These are phyloP conservation scores for Pseudochirops cupreus DNA, from an alignment of 2,797 vertebrate species.

Conservation along the genomic window DNA sequence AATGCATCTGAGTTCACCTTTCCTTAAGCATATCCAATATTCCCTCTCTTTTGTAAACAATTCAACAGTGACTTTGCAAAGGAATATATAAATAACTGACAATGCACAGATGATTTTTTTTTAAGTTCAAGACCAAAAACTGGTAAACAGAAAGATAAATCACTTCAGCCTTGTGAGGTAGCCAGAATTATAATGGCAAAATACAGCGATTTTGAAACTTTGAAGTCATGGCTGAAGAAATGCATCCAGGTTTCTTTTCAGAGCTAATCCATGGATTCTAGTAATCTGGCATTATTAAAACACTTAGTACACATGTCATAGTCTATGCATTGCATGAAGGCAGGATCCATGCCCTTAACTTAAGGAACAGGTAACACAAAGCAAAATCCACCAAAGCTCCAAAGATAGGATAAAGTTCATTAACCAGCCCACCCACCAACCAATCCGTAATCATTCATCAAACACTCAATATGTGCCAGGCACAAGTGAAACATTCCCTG, in stretches of 20 bases:
- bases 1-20: slow-evolving; percentile 52
- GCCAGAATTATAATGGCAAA: slow-evolving; percentile 50
- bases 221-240: slow-evolving; percentile 42
- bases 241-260: slow-evolving; percentile 16
- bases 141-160: slow-evolving; percentile 61
- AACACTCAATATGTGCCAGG: not conserved
- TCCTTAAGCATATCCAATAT: slow-evolving; percentile 47
- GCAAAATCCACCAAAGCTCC: not conserved
- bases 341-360: not conserved
- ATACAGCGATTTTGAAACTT: slow-evolving; percentile 40
- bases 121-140: slow-evolving; percentile 49
- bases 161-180: slow-evolving; percentile 47
- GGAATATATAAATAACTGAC: slow-evolving; percentile 58
- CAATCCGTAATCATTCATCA: not conserved
- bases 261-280: not conserved
- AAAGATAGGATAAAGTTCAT: not conserved
- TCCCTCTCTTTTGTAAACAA: slow-evolving; percentile 68
- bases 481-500: not conserved
- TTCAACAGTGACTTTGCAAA: slow-evolving; percentile 57
- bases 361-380: not conserved
- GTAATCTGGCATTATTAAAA: not conserved
- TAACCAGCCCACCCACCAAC: not conserved
- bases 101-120: slow-evolving; percentile 15
- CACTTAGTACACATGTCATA: not conserved
- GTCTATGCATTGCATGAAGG: not conserved